phyloP scores from a whole-genome alignment of 2,113 vertebrate genomes.

The Oxygymnocypris stewartii region DNA sequence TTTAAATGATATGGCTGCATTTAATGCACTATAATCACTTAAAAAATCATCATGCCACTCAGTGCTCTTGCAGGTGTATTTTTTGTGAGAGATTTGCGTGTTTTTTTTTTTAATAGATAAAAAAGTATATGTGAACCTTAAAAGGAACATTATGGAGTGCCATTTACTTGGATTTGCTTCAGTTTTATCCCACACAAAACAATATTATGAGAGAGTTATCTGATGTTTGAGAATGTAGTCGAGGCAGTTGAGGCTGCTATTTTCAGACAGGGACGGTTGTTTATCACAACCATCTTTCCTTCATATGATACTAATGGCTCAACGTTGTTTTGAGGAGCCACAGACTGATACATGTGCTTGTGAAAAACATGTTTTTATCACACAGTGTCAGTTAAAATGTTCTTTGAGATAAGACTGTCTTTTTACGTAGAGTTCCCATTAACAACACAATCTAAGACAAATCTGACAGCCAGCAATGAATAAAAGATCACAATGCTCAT shows the following conservation, averaged over 20 bases:
- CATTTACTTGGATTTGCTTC: not conserved
- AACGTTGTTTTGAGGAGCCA: not conserved
- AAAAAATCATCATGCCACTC: not conserved
- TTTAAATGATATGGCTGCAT: not conserved
- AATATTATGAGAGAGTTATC: slow-evolving; percentile 18
- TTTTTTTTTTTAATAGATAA: not conserved
- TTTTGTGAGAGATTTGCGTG: not conserved
- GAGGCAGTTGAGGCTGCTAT: not conserved
- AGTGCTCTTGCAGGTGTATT: not conserved
- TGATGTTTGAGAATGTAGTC: slow-evolving; percentile 20
- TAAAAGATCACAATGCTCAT: not conserved
- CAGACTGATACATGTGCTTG: not conserved
- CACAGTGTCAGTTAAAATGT: not conserved
- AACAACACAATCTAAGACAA: slow-evolving; percentile 3
- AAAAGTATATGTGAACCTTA: not conserved
- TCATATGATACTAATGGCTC: not conserved
- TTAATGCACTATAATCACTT: not conserved
- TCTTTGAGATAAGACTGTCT: slow-evolving; percentile 6
- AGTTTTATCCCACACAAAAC: not conserved
- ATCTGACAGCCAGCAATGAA: not conserved
- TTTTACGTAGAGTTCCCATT: not conserved
- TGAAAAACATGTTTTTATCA: not conserved
- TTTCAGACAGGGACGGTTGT: slow-evolving; percentile 15
- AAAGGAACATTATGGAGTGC: not conserved
- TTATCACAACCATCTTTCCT: not conserved